Base-by-base conservation (phyloP, 2,113 vertebrate genomes). In the Diphyllodes magnificus region DNA sequence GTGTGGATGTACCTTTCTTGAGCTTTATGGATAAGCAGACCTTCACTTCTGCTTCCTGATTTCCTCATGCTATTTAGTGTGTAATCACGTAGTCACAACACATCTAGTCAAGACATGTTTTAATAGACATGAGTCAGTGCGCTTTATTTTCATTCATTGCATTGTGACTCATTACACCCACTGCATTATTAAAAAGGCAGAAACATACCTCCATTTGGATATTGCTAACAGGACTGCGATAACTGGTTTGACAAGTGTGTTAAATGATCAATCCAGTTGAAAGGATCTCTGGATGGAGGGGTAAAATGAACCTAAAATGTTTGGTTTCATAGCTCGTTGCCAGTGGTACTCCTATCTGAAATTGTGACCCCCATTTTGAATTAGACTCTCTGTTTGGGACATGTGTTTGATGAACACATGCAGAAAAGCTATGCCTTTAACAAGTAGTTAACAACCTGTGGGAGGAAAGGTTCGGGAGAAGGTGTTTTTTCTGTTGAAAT, bases 61-160 rank as follows among this genome's bases (percentile, higher is more conserved):
- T 42, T 66, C 60, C 37, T 77, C 68, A 44, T 22, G 31, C 60
- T 86, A 23, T 35, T 87, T 37, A 23, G 19, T 72, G 19, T 65
- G 14, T 85, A 60, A 92, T 90, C 71, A 83, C 27, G 47, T 54
- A 56, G 51, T 78, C 82, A 66, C 33, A 72, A 47, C 35, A 25
- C 44, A 88, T 78, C 64, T 47, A 90, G 94, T 77, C 84, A 75
- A 90, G 85, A 71, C 86, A 72, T 56, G 82, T 93, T 93, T 94
- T 86, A 86, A 35, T 54, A 93, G 56, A 56, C 31, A 9, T 63
- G 85, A 92, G n/a, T 94, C 90, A 88, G 64, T 86, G 68, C 7
- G 83, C 45, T 81, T 57, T 83, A 75, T 94, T 95, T 83, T 93
- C 59, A 75, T 14, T 83, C 31, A 19, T 5, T 94, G 60, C 76